phyloP scores from a whole-genome alignment of 2,797 vertebrate genomes.

The Coccyzus lansbergi region DNA sequence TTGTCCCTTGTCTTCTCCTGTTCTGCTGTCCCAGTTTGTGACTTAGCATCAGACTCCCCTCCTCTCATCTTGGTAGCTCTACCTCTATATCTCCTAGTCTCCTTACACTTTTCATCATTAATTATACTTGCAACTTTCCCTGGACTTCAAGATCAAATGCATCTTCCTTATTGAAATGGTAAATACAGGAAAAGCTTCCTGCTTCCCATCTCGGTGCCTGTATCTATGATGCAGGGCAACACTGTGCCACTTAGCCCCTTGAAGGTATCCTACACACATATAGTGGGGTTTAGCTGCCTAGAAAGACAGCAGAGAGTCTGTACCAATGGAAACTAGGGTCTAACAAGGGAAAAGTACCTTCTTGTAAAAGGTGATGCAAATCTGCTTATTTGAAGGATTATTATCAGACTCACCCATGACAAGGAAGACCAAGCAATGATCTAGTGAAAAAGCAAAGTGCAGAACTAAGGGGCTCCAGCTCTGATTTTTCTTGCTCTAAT shows the following conservation, averaged over 20 bases:
- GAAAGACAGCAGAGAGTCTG: background rate
- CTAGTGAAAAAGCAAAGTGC: background rate
- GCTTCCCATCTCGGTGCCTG: background rate
- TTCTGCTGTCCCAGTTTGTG: background rate
- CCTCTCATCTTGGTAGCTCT: background rate
- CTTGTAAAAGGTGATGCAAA: background rate
- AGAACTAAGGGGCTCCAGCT: background rate
- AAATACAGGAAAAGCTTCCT: background rate
- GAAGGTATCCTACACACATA: background rate
- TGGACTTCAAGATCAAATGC: background rate
- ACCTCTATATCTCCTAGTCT: background rate
- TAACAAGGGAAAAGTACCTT: background rate
- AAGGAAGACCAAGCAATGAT: background rate
- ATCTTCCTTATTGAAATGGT: background rate
- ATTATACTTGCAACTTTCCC: background rate
- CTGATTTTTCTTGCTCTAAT: background rate
- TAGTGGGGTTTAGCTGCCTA: background rate
- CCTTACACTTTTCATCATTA: background rate
- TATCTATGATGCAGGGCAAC: background rate
- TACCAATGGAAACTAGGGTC: background rate
- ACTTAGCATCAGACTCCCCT: background rate
- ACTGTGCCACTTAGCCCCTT: accelerated
- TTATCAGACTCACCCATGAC: background rate
- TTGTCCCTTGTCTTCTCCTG: background rate
- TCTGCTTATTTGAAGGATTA: background rate